Evolutionary conservation across 1,140 invertebrate genomes (phyloP).

Genomic region (Aricia agestis): DNA sequence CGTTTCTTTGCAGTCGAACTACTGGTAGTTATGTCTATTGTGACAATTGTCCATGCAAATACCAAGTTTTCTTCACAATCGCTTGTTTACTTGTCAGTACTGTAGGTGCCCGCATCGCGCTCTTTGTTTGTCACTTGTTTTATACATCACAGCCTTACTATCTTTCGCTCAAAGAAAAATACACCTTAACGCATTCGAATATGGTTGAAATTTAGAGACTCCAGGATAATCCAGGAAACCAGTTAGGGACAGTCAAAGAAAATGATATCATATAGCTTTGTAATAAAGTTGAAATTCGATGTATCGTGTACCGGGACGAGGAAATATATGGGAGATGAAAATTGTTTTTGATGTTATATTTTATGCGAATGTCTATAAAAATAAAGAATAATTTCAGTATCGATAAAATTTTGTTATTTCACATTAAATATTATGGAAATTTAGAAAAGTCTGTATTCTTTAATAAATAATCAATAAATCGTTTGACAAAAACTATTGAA

Average conservation of each 20-base stretch:
- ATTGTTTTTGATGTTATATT: not conserved
- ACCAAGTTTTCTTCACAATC: not conserved
- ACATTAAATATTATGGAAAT: no score
- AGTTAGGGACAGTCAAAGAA: not conserved
- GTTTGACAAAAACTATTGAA: no score
- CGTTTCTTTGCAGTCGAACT: no score
- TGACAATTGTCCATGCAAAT: not conserved
- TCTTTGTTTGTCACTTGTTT: not conserved
- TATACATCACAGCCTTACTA: not conserved
- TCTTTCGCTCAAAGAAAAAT: not conserved
- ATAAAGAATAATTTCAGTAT: no score
- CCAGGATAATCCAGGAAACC: not conserved
- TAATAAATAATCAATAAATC: no score
- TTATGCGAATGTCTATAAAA: no score
- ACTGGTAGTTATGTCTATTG: no score
- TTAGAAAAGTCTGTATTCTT: no score
- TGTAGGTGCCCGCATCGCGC: not conserved
- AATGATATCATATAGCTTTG: not conserved
- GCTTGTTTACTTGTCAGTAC: constrained; percentile 2
- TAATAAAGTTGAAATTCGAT: not conserved
- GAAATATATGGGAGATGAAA: not conserved
- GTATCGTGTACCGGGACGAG: not conserved
- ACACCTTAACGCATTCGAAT: not conserved
- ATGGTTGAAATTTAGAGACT: not conserved
- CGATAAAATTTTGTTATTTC: no score